Evolutionary conservation across 2,797 vertebrate genomes (phyloP).

Genomic region (Novumbra hubbsi): DNA sequence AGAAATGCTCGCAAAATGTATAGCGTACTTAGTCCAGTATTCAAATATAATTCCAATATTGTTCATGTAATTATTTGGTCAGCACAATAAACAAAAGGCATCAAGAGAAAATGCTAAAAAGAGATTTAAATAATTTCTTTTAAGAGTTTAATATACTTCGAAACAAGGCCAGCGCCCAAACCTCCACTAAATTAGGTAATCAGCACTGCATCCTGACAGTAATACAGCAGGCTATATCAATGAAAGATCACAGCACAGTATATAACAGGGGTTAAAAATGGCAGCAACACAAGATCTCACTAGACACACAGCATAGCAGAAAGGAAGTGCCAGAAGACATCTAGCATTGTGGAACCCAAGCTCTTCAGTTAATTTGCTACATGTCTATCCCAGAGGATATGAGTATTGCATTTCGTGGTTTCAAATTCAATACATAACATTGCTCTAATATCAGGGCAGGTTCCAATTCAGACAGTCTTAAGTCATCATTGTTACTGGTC

Average conservation of each 20-base stretch:
- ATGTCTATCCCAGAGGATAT: slow-evolving; percentile 68
- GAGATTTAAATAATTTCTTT: background rate
- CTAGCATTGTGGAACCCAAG: slow-evolving; percentile 44
- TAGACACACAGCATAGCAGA: slow-evolving; percentile 62
- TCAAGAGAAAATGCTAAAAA: slow-evolving; percentile 1
- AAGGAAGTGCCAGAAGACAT: slow-evolving; percentile 20
- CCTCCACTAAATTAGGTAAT: background rate
- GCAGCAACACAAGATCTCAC: slow-evolving; percentile 58
- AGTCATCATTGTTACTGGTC: background rate
- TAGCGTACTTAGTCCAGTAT: slow-evolving; percentile 2
- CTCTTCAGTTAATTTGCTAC: slow-evolving; percentile 64
- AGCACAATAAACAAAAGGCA: background rate
- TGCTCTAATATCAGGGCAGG: background rate
- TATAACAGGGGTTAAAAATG: slow-evolving; percentile 46
- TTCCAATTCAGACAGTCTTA: background rate
- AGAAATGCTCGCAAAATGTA: slow-evolving; percentile 25
- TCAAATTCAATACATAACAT: slow-evolving; percentile 31
- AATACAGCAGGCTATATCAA: background rate
- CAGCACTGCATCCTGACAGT: background rate
- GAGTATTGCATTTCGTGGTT: slow-evolving; percentile 70
- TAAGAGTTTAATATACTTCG: background rate
- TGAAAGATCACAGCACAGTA: background rate
- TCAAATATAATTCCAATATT: no score
- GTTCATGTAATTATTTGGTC: no score
- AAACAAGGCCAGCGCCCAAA: background rate